Evolutionary conservation across 2,888 invertebrate species (phyloP).

Genomic region (Lumbricus terrestris): DNA sequence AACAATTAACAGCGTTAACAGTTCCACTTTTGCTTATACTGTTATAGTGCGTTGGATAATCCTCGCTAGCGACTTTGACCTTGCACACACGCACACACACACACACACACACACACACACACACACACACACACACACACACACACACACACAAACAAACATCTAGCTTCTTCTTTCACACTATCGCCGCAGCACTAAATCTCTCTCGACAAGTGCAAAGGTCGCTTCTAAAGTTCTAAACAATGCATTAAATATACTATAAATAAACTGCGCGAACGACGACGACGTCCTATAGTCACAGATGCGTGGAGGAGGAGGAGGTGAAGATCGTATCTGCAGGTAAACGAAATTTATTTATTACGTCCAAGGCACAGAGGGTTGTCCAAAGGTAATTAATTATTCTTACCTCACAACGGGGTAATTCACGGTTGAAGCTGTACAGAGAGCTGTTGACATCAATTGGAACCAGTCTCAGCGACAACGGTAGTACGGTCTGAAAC

Average conservation of each 20-base stretch:
- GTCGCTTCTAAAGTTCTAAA: not conserved
- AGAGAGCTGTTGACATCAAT: not conserved
- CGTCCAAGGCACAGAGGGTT: not conserved
- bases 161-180: not conserved
- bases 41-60: not conserved
- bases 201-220: not conserved
- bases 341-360: not conserved
- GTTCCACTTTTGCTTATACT: not conserved
- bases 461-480: not conserved
- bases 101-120: not conserved
- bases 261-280: not conserved
- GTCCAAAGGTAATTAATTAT: not conserved
- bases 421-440: not conserved
- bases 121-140: not conserved
- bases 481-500: too few relatives aligned
- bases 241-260: not conserved
- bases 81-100: not conserved
- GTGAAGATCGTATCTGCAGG: too few relatives aligned
- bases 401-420: not conserved
- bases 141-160: not conserved
- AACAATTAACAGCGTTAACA: too few relatives aligned
- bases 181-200: not conserved
- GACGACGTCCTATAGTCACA: not conserved
- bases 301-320: not conserved
- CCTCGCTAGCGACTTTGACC: not conserved